Base-by-base conservation (phyloP, 2,797 vertebrate genomes). In the Arrhamphus sclerolepis region DNA sequence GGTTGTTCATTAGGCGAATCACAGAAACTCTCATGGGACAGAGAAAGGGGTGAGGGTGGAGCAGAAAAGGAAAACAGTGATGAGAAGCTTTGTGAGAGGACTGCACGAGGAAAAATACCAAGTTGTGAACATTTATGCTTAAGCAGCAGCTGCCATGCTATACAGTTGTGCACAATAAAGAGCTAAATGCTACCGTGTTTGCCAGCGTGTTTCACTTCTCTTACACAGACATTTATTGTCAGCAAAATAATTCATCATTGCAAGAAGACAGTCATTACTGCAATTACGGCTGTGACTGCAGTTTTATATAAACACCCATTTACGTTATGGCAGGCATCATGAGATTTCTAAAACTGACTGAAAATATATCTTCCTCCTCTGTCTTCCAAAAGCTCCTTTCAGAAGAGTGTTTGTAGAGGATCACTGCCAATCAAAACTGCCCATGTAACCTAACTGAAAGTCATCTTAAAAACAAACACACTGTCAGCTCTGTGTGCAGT, bases 381-480 rank as follows among this genome's bases (percentile, higher is more conserved):
- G 0, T 20, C 66, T 62, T 28, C 44, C 42, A 40, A 53, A 47
- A 16, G 0, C 54, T 66, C 53, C 42, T 51, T 7, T 19, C 62
- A 63, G 53, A 77, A 49, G 46, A 41, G 20, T 14, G 55, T 71
- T 65, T 68, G 60, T 34, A 31, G 40, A 64, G 60, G 65, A 2
- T 17, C 20, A 19, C 38, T 69, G 85, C 88, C 88, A 86, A 79
- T 89, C 80, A 78, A 28, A 0, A 42, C 46, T 51, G 53, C 60
- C 44, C 18, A 19, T 81, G 53, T 78, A 70, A 78, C 80, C 76
- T 83, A 82, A 76, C 80, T 82, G 80, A 75, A 78, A 83, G 70
- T 75, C 72, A 55, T 26, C 66, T 73, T 48, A 46, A 75, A 78
- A 73, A 82, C 66, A 67, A 71, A 66, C 56, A 86, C 2, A 6